Evolutionary conservation across 2,797 vertebrate species (phyloP), one percentile per base, ranked within the genome.

Genomic region (Euphonia xanthogaster): DNA sequence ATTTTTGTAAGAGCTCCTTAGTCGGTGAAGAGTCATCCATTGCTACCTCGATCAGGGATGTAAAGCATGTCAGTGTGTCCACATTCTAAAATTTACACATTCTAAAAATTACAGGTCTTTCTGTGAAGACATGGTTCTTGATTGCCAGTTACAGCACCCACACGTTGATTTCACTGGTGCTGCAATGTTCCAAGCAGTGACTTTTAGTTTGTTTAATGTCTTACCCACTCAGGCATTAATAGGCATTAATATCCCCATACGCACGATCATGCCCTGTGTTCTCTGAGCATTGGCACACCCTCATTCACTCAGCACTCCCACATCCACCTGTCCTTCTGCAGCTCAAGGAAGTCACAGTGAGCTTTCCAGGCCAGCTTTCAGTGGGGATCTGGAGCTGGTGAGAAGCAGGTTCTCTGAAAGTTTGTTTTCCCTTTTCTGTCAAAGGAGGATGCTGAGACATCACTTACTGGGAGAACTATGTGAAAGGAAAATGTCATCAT

Each of bases 401-500:
- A 67, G 57, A 76, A 35, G 44, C 42, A 51, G 50, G 37, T 47
- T 81, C 67, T 85, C 86, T 76, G 40, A 58, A 70, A 86, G 45
- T 81, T 90, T 93, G 53, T 79, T 94, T 95, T 86, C 54, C n/a
- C 18, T 72, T 44, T 57, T 86, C 78, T 76, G 50, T 81, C 73
- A 91, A 58, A 70, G 42, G 40, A 95, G 33, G 71, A 96, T 84
- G 54, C 88, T 84, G 79, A 91, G 86, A 94, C 65, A 88, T 79
- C 92, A 65, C 89, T 97, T 83, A 84, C 74, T 84, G 76, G 70
- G 74, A 96, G 92, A 94, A 60, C 74, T 95, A 47, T 85, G 70
- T 85, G 70, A 96, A 55, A 57, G 40, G 54, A 94, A 76, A 83
- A 85, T 90, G 66, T 82, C 57, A 61, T 79, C 65, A 80, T 96